These are phyloP conservation scores for Caenorhabditis wallacei DNA, from an alignment of 2,888 invertebrate genomes.

Conservation along the genomic window DNA sequence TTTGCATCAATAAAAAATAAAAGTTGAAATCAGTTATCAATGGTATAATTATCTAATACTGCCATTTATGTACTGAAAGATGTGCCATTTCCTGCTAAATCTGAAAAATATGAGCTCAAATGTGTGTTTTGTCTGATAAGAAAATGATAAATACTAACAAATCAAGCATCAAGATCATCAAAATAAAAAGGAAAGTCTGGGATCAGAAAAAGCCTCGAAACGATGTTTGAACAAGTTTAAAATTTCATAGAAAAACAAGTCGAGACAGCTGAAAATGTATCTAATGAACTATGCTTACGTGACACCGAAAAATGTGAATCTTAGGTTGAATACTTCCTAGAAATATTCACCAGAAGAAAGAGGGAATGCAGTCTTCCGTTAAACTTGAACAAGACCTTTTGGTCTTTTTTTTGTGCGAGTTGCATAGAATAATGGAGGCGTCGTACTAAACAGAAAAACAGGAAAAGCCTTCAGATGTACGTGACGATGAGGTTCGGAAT, in stretches of 20 bases:
- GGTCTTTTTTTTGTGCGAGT: slow-evolving; percentile 31
- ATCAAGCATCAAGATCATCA: background rate
- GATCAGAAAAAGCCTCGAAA: background rate
- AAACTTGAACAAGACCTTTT: slow-evolving; percentile 15
- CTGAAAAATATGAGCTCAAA: background rate
- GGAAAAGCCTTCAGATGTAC: slow-evolving; percentile 36
- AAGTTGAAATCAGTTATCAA: background rate
- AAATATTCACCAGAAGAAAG: slow-evolving; percentile 42
- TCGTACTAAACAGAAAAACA: slow-evolving; percentile 38
- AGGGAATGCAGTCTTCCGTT: slow-evolving; percentile 26
- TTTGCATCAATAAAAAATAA: background rate
- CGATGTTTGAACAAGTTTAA: slow-evolving; percentile 19
- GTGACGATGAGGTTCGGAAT: slow-evolving; percentile 23
- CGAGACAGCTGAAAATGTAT: slow-evolving; percentile 36
- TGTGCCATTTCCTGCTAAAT: background rate
- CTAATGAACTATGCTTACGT: slow-evolving; percentile 51
- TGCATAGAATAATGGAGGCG: slow-evolving; percentile 29
- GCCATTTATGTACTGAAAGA: background rate
- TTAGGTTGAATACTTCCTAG: slow-evolving; percentile 20
- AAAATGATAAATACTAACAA: background rate
- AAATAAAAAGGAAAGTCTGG: background rate
- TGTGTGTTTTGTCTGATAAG: background rate
- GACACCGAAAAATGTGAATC: slow-evolving; percentile 10
- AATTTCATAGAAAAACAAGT: background rate
- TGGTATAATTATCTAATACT: background rate